These are phyloP conservation scores for Lethrus apterus DNA, from an alignment of 1,140 invertebrate species.

Conservation along the genomic window DNA sequence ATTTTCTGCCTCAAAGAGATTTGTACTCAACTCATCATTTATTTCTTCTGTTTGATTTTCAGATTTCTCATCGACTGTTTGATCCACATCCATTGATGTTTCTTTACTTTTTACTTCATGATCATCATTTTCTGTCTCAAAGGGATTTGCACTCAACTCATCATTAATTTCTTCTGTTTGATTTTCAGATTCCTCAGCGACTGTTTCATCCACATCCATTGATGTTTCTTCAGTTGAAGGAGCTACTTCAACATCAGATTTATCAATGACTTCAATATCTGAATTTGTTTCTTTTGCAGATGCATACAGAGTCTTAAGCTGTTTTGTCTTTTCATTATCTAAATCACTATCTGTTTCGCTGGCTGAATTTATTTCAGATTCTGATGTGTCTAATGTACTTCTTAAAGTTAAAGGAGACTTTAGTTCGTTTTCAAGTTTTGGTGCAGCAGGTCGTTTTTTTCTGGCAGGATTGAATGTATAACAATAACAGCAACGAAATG, in stretches of 20 bases:
- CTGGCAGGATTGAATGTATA: slow-evolving; percentile 72
- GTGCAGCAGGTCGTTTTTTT: slow-evolving; percentile 72
- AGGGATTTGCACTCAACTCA: too few species aligned
- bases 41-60: too few species aligned
- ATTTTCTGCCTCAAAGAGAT: too few species aligned
- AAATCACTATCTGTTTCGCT: slow-evolving; percentile 25
- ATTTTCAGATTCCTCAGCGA: too few species aligned
- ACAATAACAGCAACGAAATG: slow-evolving; percentile 86
- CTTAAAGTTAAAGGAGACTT: slow-evolving; percentile 7
- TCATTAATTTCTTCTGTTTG: too few species aligned
- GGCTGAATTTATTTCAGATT: slow-evolving; percentile 30
- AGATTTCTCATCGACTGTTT: too few species aligned
- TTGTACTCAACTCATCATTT: too few species aligned
- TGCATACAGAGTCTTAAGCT: slow-evolving; percentile 2
- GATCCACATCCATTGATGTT: slow-evolving; percentile 3
- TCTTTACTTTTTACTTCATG: too few species aligned
- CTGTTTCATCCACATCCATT: slow-evolving; percentile 3
- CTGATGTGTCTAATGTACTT: slow-evolving; percentile 22
- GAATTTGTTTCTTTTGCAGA: slow-evolving; percentile 6
- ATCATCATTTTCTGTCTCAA: too few species aligned
- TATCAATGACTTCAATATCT: slow-evolving; percentile 10
- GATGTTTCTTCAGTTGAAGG: background rate
- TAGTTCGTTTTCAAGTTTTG: slow-evolving; percentile 45
- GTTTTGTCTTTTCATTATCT: background rate
- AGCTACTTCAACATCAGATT: slow-evolving; percentile 6